Evolutionary conservation across 1,140 invertebrate genomes (phyloP).

Genomic region (Nasonia vitripennis): DNA sequence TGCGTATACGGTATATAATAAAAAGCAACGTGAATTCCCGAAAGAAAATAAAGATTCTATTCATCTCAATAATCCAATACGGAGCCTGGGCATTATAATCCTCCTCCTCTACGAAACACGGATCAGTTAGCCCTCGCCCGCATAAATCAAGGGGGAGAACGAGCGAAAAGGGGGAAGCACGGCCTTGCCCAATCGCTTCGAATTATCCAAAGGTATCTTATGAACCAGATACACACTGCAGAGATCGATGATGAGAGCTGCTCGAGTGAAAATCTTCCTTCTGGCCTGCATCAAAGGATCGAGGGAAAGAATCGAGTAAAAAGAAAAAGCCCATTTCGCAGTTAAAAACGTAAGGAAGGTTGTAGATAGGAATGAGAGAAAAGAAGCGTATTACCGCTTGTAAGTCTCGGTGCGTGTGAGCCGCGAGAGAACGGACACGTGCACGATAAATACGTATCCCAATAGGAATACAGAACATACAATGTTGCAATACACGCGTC

Average conservation of each 20-base stretch:
- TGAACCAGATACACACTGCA: conserved; percentile 2
- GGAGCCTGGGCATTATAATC: conserved; percentile 9
- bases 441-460: conserved; percentile 19
- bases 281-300: not conserved
- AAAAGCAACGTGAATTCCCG: not conserved
- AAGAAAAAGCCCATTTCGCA: not conserved
- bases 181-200: not conserved
- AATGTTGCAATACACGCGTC: conserved; percentile 15
- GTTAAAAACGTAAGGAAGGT: not conserved
- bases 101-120: not conserved
- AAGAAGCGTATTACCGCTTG: not conserved
- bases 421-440: not conserved
- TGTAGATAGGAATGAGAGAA: not conserved
- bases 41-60: conserved; percentile 12
- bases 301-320: not conserved
- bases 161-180: not conserved
- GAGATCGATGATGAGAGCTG: not conserved
- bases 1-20: not conserved
- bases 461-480: conserved; percentile 26
- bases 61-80: conserved; percentile 15
- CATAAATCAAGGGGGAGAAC: conserved; percentile 30
- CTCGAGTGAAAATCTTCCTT: conserved; percentile 2
- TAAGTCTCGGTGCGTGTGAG: not conserved
- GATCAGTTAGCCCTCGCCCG: not conserved
- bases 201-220: conserved; percentile 19